Evolutionary conservation across 1,140 invertebrate genomes (phyloP).

Genomic region (Coptotermes formosanus): DNA sequence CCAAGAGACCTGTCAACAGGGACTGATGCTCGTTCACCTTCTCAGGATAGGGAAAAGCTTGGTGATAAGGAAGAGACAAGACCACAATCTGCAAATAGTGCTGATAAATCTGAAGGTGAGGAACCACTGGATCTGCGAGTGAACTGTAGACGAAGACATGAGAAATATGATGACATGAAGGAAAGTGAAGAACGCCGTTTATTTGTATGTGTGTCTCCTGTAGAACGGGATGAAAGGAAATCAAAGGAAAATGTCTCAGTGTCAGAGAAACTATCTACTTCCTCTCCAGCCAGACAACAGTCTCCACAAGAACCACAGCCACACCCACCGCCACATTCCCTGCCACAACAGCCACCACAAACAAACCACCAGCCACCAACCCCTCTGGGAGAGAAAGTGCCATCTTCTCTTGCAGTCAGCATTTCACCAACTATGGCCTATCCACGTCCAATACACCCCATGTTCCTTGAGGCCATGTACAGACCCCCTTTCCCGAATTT

Average conservation of each 20-base stretch:
- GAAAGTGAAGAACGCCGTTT: background rate
- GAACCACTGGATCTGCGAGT: constrained; percentile 74
- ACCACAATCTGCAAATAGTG: constrained; percentile 39
- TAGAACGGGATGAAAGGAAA: background rate
- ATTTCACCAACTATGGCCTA: constrained; percentile 65
- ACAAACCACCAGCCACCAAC: background rate
- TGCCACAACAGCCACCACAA: background rate
- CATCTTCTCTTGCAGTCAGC: background rate
- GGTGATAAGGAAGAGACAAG: constrained; percentile 35
- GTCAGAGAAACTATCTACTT: background rate
- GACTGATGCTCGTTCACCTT: background rate
- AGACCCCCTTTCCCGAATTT: constrained; percentile 58
- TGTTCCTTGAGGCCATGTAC: constrained; percentile 72
- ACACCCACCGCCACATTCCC: background rate
- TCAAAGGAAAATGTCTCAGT: background rate
- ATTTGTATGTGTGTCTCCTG: background rate
- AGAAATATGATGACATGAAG: background rate
- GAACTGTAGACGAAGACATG: constrained; percentile 48
- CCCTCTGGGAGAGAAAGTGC: background rate
- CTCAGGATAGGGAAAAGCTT: background rate
- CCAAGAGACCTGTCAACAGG: constrained; percentile 30
- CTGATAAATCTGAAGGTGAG: constrained; percentile 46
- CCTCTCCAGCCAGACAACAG: background rate
- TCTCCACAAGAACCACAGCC: background rate
- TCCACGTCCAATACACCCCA: constrained; percentile 72